Percentiles rank a stretch among this genome's conserved stretches.
Conservation (phyloP, 2,797 vertebrate genomes). For the Poecilia gillii region DNA sequence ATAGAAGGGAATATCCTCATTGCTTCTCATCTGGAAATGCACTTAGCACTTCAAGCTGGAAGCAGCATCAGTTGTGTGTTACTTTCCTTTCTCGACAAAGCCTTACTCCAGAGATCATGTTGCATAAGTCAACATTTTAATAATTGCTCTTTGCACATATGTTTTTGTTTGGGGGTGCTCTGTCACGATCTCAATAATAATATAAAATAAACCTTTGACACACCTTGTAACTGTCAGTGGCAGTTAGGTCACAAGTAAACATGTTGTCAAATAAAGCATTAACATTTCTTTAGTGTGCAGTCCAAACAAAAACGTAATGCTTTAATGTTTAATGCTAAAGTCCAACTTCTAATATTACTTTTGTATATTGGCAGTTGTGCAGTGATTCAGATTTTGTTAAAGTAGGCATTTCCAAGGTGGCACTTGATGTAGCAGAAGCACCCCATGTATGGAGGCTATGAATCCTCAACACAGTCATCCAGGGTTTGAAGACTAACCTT, state of each 20-base stretch:
- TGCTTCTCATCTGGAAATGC: neutral
- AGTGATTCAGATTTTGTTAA: neutral
- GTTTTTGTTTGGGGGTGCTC: neutral
- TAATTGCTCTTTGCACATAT: slow-evolving; percentile 21
- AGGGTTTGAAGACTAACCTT: neutral
- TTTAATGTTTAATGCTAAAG: neutral
- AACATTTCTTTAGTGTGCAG: neutral
- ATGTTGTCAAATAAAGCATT: neutral
- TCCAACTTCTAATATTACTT: neutral
- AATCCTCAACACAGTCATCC: neutral
- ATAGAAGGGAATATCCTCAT: neutral
- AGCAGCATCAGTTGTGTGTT: neutral
- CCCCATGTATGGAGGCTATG: neutral
- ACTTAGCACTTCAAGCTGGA: neutral
- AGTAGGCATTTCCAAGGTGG: neutral
- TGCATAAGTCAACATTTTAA: slow-evolving; percentile 26
- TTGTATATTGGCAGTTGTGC: neutral
- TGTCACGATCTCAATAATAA: neutral
- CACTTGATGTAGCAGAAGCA: neutral
- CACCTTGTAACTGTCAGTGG: neutral
- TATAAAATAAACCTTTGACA: neutral
- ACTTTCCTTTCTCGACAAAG: slow-evolving; percentile 3
- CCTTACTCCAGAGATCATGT: neutral
- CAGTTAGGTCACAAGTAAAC: neutral
- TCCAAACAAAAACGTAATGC: neutral